Conservation (phyloP, 2,797 vertebrate species). For the Gymnoscopelus microlampas region DNA sequence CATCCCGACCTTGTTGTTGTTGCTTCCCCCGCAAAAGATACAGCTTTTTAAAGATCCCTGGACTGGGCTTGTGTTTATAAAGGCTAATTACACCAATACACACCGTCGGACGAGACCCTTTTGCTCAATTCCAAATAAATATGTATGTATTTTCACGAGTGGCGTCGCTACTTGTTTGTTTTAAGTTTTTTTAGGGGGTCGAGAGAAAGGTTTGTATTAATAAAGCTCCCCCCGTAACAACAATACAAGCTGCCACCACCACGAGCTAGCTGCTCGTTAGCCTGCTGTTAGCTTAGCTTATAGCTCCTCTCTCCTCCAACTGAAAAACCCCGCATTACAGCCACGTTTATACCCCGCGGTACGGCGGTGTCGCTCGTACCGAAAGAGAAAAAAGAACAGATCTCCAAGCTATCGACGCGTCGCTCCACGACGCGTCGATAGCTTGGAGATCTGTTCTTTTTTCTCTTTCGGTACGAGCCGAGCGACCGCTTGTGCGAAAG, state of each 20-base stretch:
- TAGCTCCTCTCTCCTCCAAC: slow-evolving; percentile 21
- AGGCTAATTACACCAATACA: slow-evolving; percentile 16
- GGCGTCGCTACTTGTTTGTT: slow-evolving; percentile 18
- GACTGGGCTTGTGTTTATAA: not conserved
- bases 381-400: not conserved
- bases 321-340: slow-evolving; percentile 76
- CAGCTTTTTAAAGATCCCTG: not conserved
- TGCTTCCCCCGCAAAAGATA: not conserved
- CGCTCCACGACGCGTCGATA: not conserved
- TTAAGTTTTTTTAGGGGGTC: slow-evolving; percentile 26
- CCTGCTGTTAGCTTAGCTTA: slow-evolving; percentile 54
- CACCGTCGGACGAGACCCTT: not conserved
- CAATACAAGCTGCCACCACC: slow-evolving; percentile 65
- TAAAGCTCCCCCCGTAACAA: slow-evolving; percentile 38
- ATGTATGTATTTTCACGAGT: too few relatives aligned
- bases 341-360: slow-evolving; percentile 33
- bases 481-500: slow-evolving; percentile 48
- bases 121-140: too few relatives aligned
- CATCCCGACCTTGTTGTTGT: too few relatives aligned
- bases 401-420: not conserved
- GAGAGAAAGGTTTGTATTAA: too few relatives aligned
- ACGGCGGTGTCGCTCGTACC: not conserved
- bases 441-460: not conserved
- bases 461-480: not conserved
- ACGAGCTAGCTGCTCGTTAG: slow-evolving; percentile 73